phyloP scores from a whole-genome alignment of 2,888 invertebrate species.

The Tortricodes alternella region DNA sequence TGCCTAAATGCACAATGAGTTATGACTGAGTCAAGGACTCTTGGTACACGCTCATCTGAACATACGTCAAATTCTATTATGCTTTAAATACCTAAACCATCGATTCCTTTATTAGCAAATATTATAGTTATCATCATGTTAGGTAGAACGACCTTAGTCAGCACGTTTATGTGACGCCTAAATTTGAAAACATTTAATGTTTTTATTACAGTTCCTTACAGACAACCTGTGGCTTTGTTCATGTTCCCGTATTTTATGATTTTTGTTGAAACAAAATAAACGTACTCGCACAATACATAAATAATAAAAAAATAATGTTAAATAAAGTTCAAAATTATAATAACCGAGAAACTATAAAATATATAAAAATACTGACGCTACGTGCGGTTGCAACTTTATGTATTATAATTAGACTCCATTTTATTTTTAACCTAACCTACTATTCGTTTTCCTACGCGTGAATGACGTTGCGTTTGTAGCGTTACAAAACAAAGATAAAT shows the following conservation, averaged over 20 bases:
- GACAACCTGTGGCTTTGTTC: conserved; percentile 29
- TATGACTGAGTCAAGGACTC: conserved; percentile 55
- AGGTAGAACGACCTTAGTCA: background rate
- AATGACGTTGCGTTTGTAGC: conserved; percentile 41
- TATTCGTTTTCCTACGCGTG: conserved; percentile 43
- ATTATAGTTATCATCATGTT: background rate
- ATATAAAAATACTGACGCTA: conserved; percentile 5
- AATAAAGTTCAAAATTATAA: background rate
- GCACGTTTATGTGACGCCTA: background rate
- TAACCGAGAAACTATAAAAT: background rate
- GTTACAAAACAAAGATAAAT: conserved; percentile 19
- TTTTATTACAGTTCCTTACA: conserved; percentile 17
- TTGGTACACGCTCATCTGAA: conserved; percentile 41
- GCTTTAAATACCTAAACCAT: too few relatives aligned
- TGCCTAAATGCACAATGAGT: conserved; percentile 34
- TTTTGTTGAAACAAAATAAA: background rate
- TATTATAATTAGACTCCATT: conserved; percentile 43
- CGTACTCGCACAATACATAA: background rate
- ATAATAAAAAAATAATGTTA: background rate
- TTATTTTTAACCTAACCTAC: conserved; percentile 51
- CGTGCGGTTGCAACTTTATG: conserved; percentile 40
- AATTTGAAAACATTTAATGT: background rate
- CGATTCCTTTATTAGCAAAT: too few relatives aligned
- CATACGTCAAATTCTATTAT: conserved; percentile 24
- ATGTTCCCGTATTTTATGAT: background rate